Percentiles rank a stretch among this genome's conserved stretches.
Conservation (phyloP, 2,888 invertebrate species). For the Euphydryas editha region DNA sequence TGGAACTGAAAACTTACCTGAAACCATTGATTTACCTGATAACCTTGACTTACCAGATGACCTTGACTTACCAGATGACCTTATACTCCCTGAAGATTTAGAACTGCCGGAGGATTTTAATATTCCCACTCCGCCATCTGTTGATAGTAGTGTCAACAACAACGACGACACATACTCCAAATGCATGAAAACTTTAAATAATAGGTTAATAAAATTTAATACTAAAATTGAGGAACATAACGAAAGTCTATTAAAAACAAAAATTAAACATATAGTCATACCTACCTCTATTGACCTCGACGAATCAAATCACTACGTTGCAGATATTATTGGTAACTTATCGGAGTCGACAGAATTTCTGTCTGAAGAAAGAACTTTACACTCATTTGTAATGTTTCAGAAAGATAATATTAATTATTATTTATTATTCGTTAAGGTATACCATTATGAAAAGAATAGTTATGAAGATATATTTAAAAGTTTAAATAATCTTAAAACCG, state of each 20-base stretch:
- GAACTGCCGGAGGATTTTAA: constrained; percentile 4
- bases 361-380: background rate
- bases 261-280: background rate
- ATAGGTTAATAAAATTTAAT: background rate
- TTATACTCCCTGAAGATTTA: constrained; percentile 37
- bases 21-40: background rate
- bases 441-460: background rate
- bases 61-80: constrained; percentile 22
- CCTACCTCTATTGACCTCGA: background rate
- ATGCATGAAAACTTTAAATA: background rate
- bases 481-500: background rate
- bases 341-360: background rate
- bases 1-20: constrained; percentile 22
- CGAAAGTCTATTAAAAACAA: background rate
- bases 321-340: background rate
- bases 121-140: background rate
- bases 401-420: background rate
- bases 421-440: background rate
- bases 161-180: background rate
- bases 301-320: background rate
- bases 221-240: background rate
- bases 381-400: background rate
- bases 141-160: background rate
- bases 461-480: constrained; percentile 1
- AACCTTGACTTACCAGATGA: constrained; percentile 16